A percentile compares a stretch with the other conserved stretches of the same genome.
Conservation (phyloP, 2,113 vertebrate species). For the Spea bombifrons region DNA sequence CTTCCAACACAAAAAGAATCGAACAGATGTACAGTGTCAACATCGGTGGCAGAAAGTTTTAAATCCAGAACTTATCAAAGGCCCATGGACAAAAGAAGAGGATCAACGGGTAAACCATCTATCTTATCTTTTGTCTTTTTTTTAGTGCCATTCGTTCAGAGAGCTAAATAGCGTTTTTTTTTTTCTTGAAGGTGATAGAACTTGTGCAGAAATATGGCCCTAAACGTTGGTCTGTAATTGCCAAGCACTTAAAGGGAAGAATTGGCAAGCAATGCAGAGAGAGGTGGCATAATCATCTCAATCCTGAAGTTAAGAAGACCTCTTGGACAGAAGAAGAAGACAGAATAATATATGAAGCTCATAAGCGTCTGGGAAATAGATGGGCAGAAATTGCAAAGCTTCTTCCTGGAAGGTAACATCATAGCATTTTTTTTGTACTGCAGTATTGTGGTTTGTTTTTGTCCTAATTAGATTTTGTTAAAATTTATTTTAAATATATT, state of each 20-base stretch:
- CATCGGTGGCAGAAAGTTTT: slow-evolving; percentile 98
- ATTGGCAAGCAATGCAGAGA: slow-evolving; percentile 98
- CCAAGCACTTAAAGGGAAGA: slow-evolving; percentile 96
- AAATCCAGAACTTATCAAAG: slow-evolving; percentile 98
- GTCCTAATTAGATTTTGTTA: not conserved
- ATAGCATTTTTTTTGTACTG: not conserved
- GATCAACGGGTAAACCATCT: slow-evolving; percentile 86
- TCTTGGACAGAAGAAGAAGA: slow-evolving; percentile 99
- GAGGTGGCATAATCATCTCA: slow-evolving; percentile 99
- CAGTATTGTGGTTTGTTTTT: not conserved
- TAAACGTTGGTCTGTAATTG: slow-evolving; percentile 98
- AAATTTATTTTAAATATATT: not conserved
- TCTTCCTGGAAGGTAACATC: slow-evolving; percentile 90
- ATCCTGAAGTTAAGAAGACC: slow-evolving; percentile 99
- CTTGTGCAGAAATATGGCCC: slow-evolving; percentile 98
- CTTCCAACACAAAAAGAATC: slow-evolving; percentile 75
- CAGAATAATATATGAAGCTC: slow-evolving; percentile 97
- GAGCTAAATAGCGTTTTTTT: not conserved
- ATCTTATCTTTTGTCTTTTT: not conserved
- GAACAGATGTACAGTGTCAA: slow-evolving; percentile 96
- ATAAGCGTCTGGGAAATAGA: slow-evolving; percentile 97
- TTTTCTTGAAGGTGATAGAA: slow-evolving; percentile 89
- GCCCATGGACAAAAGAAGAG: slow-evolving; percentile 98
- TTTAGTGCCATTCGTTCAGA: too few relatives aligned
- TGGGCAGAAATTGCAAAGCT: slow-evolving; percentile 99